Base-by-base conservation (phyloP, 2,888 invertebrate species). In the Parelbella ahira region DNA sequence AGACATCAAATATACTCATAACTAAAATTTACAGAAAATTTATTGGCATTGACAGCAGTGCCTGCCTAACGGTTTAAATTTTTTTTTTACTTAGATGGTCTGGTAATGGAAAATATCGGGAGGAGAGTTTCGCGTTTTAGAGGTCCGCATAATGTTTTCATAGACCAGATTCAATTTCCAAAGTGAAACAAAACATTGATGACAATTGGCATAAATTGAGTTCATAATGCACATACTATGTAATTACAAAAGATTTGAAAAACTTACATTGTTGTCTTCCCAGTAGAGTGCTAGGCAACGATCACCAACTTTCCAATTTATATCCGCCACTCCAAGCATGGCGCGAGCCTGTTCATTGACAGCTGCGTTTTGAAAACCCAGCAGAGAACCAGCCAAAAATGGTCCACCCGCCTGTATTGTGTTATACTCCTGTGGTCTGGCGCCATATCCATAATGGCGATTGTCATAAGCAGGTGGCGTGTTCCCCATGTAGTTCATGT, bases 201-300 rank as follows among this genome's bases (percentile, higher is more conserved):
- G n/a, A n/a, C n/a, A n/a, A n/a, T n/a, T n/a, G n/a, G n/a, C n/a
- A n/a, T n/a, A n/a, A n/a, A n/a, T n/a, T n/a, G 4, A 15, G 15
- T 4, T 15, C 15, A 15, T 15, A 15, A 15, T 4, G 4, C 15
- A 15, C 15, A 15, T 15, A 9, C 2, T 9, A 24, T 8, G 24
- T 9, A 5, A 24, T 2, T n/a, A 21, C n/a, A n/a, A n/a, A n/a
- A 24, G 5, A 24, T 2, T 15, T 15, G 4, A 3, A 15, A 24
- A 21, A 63, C 89, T 88, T 68, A 94, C 96, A 84, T 92, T 92
- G 62, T 94, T 93, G 79, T 97, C 97, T 73, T 97, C 96, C 97
- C 97, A 97, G 78, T 97, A 97, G 63, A 95, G 94, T 3, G 97
- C 97, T 77, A 96, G 89, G 65, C 96, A 96, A 46, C 92, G 90